These are phyloP conservation scores for Ophiodon elongatus DNA, from an alignment of 2,113 vertebrate genomes.

Conservation along the genomic window DNA sequence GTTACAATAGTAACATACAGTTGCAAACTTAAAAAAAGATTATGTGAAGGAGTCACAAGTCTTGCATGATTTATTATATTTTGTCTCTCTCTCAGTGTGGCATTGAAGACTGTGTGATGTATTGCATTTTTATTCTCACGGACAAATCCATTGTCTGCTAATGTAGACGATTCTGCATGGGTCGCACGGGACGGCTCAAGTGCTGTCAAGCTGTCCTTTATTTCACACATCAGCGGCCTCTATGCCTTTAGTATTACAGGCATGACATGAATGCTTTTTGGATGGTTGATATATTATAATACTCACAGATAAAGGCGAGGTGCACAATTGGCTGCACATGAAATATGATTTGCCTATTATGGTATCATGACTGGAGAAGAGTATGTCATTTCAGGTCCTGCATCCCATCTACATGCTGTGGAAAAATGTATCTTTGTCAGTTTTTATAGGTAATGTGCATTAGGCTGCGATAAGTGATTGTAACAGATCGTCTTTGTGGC, in stretches of 20 bases:
- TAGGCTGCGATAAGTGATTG: constrained; percentile 56
- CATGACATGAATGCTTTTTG: constrained; percentile 45
- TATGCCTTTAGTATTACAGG: constrained; percentile 28
- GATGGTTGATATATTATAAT: constrained; percentile 59
- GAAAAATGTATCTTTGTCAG: constrained; percentile 39
- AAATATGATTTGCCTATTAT: constrained; percentile 65
- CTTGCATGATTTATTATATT: constrained; percentile 65
- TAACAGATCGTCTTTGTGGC: constrained; percentile 25
- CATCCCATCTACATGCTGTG: constrained; percentile 18
- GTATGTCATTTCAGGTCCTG: constrained; percentile 37
- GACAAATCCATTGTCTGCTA: constrained; percentile 68
- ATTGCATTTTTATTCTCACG: constrained; percentile 58
- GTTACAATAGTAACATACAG: constrained; percentile 1
- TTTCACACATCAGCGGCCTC: constrained; percentile 61
- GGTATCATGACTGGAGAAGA: constrained; percentile 31
- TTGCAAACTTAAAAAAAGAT: constrained; percentile 40
- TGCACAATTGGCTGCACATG: constrained; percentile 50
- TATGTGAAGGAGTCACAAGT: constrained; percentile 52
- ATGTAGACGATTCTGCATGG: constrained; percentile 56
- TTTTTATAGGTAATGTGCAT: constrained; percentile 38
- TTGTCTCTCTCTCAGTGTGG: constrained; percentile 52
- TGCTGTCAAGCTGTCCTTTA: constrained; percentile 66
- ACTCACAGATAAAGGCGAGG: constrained; percentile 47
- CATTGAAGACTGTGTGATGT: constrained; percentile 59
- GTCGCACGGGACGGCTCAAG: constrained; percentile 47